Evolutionary conservation across 2,797 vertebrate species (phyloP).

Genomic region (Furcifer pardalis): DNA sequence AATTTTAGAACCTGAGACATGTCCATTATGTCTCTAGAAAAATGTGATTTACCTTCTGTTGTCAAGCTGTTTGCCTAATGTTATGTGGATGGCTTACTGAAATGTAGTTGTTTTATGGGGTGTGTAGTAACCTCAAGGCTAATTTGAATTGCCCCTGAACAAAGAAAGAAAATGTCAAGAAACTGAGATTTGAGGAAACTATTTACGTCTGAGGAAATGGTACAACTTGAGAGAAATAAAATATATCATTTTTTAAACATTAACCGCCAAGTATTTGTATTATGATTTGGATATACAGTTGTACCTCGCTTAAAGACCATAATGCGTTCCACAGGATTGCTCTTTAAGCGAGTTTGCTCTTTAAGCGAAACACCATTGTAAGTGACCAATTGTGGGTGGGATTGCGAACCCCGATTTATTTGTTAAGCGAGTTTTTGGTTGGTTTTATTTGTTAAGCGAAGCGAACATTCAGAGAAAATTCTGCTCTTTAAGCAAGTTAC

Average conservation of each 20-base stretch:
- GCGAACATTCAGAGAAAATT: too few relatives aligned
- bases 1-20: background rate
- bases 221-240: background rate
- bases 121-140: background rate
- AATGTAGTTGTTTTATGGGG: background rate
- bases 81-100: background rate
- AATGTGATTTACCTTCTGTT: background rate
- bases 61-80: background rate
- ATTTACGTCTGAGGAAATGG: background rate
- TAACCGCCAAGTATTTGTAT: constrained; percentile 19
- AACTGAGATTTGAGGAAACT: background rate
- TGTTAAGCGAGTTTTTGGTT: too few relatives aligned
- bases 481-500: too few relatives aligned
- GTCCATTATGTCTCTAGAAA: background rate
- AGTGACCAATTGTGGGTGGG: too few relatives aligned
- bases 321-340: too few relatives aligned
- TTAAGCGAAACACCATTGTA: too few relatives aligned
- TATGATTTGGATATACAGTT: constrained; percentile 24
- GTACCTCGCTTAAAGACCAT: too few relatives aligned
- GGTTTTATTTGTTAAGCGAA: too few relatives aligned
- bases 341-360: too few relatives aligned
- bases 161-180: background rate
- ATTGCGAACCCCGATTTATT: too few relatives aligned
- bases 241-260: constrained; percentile 1
- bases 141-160: background rate